Evolutionary conservation across 2,797 vertebrate species (phyloP), one percentile per base, ranked within the genome.

Genomic region (Percopsis omiscomaycus): DNA sequence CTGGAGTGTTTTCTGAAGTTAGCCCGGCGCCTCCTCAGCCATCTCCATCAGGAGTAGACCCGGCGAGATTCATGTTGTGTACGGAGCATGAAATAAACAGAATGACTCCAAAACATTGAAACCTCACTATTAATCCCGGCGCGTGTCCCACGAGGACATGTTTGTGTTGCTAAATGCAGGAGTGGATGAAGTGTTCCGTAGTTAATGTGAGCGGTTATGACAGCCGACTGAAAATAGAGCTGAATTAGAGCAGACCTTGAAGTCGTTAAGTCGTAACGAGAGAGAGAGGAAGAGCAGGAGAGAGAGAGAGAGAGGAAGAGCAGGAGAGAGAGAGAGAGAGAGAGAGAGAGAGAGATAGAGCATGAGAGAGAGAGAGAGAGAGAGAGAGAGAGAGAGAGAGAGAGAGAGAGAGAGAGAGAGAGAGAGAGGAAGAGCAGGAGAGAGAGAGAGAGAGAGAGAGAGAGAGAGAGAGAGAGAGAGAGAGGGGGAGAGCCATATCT

Each of bases 211-310:
- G 51, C 68, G 53, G 71, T 75, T 83, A 75, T 84, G 84, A 87
- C 81, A 81, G 78, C 64, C 9, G 30, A 59, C 71, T 59, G 61
- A 70, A 88, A 84, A 83, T 66, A 61, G 73, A 73, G 80, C 67
- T 82, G 78, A 85, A 85, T 77, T 73, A 77, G 84, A 83, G 86
- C 71, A 46, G 79, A 84, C 81, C 81, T 75, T 61, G 71, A 69
- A 68, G 81, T 81, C 73, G 75, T 85, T 85, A 79, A 78, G 81
- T 72, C 74, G 78, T 82, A 80, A 88, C 77, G 76, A 83, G 73
- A 80, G 75, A 79, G 77, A 75, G 75, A 78, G 72, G 66, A 65
- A 73, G 73, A 46, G 60, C 0, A 14, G n/a, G 53, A 47, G 44
- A 22, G 52, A 55, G 42, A 12, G 49, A 22, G 29, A 45, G 32